These are phyloP conservation scores for Trissolcus brochymenae DNA, from an alignment of 2,888 invertebrate genomes.

Conservation along the genomic window DNA sequence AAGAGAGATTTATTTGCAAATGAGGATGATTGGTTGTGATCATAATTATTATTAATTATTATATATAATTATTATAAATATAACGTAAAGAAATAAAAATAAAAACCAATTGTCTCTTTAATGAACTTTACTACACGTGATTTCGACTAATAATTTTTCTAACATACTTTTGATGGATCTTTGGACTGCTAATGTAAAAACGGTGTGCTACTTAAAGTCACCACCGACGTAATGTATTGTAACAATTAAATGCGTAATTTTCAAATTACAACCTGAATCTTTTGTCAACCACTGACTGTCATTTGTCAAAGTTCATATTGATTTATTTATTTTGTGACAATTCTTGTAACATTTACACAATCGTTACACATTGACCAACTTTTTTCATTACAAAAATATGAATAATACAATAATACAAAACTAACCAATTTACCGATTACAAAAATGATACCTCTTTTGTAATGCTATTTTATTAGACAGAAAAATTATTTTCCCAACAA, in stretches of 20 bases:
- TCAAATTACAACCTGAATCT: slow-evolving; percentile 41
- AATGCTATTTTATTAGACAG: too few species aligned
- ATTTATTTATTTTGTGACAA: too few species aligned
- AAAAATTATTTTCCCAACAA: too few species aligned
- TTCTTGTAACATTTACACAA: too few species aligned
- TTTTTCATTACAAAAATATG: not conserved
- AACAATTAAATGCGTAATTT: slow-evolving; percentile 54
- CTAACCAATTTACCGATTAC: not conserved
- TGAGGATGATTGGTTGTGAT: slow-evolving; percentile 53
- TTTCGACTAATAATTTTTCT: slow-evolving; percentile 38
- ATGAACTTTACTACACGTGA: slow-evolving; percentile 35
- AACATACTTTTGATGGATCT: slow-evolving; percentile 51
- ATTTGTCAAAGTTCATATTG: not conserved
- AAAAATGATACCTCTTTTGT: too few species aligned
- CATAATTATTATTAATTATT: slow-evolving; percentile 53
- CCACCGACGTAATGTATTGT: slow-evolving; percentile 53
- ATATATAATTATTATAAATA: slow-evolving; percentile 57
- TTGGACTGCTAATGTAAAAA: slow-evolving; percentile 53
- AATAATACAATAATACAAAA: too few species aligned
- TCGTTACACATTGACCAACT: too few species aligned
- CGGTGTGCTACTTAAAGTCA: slow-evolving; percentile 52
- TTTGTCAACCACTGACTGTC: slow-evolving; percentile 10
- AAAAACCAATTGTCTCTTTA: slow-evolving; percentile 49
- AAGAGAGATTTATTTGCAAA: slow-evolving; percentile 28
- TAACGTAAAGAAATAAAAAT: slow-evolving; percentile 29